Base-by-base conservation (phyloP, 2,113 vertebrate species). In the Bagarius yarrelli region DNA sequence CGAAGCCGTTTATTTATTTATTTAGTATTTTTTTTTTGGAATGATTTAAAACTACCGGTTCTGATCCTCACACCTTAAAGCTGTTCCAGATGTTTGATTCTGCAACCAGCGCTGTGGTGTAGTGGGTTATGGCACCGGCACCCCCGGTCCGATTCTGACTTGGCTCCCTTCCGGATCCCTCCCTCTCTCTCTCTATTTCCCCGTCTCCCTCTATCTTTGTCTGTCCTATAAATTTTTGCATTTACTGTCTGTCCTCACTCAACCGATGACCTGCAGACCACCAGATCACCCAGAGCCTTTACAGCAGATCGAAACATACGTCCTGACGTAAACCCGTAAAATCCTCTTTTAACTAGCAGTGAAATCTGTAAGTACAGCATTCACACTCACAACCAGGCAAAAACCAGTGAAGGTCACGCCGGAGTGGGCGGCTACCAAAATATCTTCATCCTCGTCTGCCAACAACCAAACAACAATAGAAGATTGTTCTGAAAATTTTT, bases 361-460 rank as follows among this genome's bases (percentile, higher is more conserved):
- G 73, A 44, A 40, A 50, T 55, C 30, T 15, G 72, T 14, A 59
- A 53, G 47, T 6, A 34, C 56, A 50, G 15, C 8, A 76, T 57
- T 61, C 40, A 2, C 16, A 69, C 53, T 44, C 63, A 44, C 80
- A 66, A 56, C 30, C 30, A 34, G n/a, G 25, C 36, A 25, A 53
- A 80, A 32, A 44, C 25, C 50, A 56, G 3, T 19, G 25, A 76
- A 32, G 64, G 81, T 82, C 73, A 82, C 52, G 55, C 27, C 21
- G 60, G 81, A 60, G 73, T 66, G 53, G 81, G 73, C 2, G 64
- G 73, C 53, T 34, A 77, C 61, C 30, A 76, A 70, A 76, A 70
- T 55, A 55, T 76, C 64, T 50, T 5, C 11, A 5, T 36, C 25
- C 34, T 27, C 32, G 56, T 40, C 19, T 82, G 73, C 81, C 81